phyloP scores from a whole-genome alignment of 2,888 invertebrate species.

The Sthenelais limicola region DNA sequence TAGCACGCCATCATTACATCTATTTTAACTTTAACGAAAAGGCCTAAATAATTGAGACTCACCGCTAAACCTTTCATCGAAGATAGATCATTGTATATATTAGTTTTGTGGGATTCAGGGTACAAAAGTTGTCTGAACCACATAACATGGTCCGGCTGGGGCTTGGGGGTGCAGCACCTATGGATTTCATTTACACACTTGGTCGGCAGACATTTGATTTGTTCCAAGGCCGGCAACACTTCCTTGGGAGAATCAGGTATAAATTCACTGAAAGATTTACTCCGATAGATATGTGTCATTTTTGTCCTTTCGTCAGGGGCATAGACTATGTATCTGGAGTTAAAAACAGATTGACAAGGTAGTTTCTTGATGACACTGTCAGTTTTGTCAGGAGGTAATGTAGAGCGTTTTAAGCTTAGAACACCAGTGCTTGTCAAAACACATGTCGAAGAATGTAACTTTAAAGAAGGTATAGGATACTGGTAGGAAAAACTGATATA shows the following conservation, averaged over 20 bases:
- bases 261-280: constrained; percentile 7
- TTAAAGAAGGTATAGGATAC: too few species aligned
- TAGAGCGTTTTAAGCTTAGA: too few species aligned
- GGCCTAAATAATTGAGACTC: too few species aligned
- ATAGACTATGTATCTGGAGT: constrained; percentile 6
- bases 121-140: background rate
- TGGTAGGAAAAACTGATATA: too few species aligned
- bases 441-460: too few species aligned
- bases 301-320: constrained; percentile 16
- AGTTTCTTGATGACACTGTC: too few species aligned
- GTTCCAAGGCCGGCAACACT: constrained; percentile 17
- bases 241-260: background rate
- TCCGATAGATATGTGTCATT: constrained; percentile 20
- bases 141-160: background rate
- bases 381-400: too few species aligned
- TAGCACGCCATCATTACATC: too few species aligned
- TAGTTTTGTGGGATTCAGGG: background rate
- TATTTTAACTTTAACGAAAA: too few species aligned
- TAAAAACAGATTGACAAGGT: too few species aligned
- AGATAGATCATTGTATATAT: background rate
- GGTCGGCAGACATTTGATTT: background rate
- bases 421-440: too few species aligned
- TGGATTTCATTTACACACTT: background rate
- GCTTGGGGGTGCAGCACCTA: background rate
- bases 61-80: too few species aligned